Evolutionary conservation across 2,888 invertebrate species (phyloP).

Genomic region (Pilophorus perplexus): DNA sequence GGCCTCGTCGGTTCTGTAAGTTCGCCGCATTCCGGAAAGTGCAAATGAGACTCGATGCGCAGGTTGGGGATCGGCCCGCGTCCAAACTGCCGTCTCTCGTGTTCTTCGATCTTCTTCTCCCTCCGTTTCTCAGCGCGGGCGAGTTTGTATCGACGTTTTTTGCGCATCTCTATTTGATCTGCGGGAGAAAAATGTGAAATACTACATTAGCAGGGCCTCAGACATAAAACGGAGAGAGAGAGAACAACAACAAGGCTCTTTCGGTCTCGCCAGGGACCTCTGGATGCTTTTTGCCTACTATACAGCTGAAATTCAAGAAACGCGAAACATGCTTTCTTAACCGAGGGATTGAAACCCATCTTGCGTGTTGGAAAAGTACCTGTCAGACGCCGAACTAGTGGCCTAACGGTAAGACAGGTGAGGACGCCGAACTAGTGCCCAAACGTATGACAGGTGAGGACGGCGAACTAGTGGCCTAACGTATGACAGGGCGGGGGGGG

Average conservation of each 20-base stretch:
- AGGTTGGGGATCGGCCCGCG: conserved; percentile 59
- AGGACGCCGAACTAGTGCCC: too few relatives aligned
- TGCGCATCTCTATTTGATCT: conserved; percentile 74
- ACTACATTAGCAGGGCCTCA: neutral
- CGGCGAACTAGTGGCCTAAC: too few relatives aligned
- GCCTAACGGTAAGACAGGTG: too few relatives aligned
- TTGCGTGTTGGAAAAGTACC: too few relatives aligned
- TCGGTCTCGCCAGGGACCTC: too few relatives aligned
- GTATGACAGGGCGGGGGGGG: too few relatives aligned
- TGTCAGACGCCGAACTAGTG: too few relatives aligned
- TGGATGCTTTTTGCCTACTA: too few relatives aligned
- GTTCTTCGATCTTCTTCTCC: conserved; percentile 71
- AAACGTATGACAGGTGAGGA: too few relatives aligned
- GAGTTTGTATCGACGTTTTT: conserved; percentile 65
- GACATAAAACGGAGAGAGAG: neutral
- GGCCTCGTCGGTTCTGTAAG: conserved; percentile 50
- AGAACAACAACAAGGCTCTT: conserved; percentile 12
- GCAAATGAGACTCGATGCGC: conserved; percentile 64
- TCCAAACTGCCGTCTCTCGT: conserved; percentile 71
- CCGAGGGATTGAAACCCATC: too few relatives aligned
- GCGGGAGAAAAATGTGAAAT: conserved; percentile 29
- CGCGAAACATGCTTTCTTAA: too few relatives aligned
- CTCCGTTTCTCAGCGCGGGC: conserved; percentile 75
- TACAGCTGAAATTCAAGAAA: too few relatives aligned
- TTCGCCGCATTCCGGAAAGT: conserved; percentile 57